Percentiles rank a stretch among this genome's conserved stretches.
Evolutionary conservation across 2,113 vertebrate genomes (phyloP).

Genomic region (Prietella phreatophila): DNA sequence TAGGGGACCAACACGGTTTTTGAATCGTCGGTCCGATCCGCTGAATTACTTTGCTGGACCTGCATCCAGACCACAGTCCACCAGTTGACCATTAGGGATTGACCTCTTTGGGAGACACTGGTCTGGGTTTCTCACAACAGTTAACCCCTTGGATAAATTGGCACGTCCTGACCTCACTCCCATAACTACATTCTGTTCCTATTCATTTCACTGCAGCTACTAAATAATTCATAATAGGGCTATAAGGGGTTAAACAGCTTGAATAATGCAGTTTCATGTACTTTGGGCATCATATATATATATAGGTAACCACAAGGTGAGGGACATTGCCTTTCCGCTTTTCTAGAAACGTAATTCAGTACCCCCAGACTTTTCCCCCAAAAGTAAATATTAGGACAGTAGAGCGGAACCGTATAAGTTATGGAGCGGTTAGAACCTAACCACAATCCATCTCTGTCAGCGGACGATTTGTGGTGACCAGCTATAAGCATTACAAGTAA

Average conservation of each 20-base stretch:
- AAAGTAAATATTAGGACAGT: slow-evolving; percentile 25
- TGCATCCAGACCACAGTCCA: background rate
- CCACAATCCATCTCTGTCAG: slow-evolving; percentile 8
- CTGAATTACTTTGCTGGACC: background rate
- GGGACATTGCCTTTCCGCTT: background rate
- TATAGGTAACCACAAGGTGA: background rate
- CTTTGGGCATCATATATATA: background rate
- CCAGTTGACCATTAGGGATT: background rate
- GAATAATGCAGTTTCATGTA: background rate
- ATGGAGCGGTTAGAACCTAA: slow-evolving; percentile 10
- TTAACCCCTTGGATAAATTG: background rate
- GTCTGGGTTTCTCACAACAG: background rate
- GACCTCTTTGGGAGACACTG: background rate
- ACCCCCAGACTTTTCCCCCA: background rate
- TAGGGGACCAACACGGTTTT: background rate
- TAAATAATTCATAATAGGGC: slow-evolving; percentile 4
- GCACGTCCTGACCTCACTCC: background rate
- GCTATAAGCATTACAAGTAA: background rate
- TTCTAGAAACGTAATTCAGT: background rate
- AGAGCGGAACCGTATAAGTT: background rate
- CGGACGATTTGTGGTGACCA: background rate
- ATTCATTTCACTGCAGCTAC: background rate
- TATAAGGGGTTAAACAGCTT: slow-evolving; percentile 4
- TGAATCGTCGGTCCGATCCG: background rate
- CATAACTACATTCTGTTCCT: background rate